Evolutionary conservation across 2,888 invertebrate species (phyloP).

Genomic region (Nudaria mundana): DNA sequence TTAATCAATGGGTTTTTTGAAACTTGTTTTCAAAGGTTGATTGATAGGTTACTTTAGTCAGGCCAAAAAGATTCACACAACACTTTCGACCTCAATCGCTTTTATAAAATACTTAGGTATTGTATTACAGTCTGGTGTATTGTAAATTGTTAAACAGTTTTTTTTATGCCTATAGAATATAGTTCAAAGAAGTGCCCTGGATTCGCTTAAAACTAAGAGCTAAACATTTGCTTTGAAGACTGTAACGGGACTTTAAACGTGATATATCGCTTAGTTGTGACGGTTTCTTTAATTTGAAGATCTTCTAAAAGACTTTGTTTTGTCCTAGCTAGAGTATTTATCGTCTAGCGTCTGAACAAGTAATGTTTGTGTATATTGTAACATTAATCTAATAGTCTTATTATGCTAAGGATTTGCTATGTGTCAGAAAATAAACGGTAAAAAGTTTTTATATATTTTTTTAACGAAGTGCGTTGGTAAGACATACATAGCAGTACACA

Average conservation of each 20-base stretch:
- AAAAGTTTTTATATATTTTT: too few species aligned
- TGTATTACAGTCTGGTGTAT: too few species aligned
- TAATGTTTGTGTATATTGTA: too few species aligned
- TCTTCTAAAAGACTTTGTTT: neutral
- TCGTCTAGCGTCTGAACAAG: too few species aligned
- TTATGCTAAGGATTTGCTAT: too few species aligned
- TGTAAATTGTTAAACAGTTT: slow-evolving; percentile 8
- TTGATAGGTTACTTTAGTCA: slow-evolving; percentile 37
- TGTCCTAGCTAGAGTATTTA: neutral
- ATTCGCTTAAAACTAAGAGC: slow-evolving; percentile 3
- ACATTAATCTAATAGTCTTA: too few species aligned
- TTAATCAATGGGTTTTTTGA: slow-evolving; percentile 37
- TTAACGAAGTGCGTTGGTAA: too few species aligned
- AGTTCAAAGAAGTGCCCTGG: slow-evolving; percentile 6
- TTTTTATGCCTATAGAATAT: slow-evolving; percentile 1
- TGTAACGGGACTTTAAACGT: slow-evolving; percentile 2
- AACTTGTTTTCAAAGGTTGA: slow-evolving; percentile 26
- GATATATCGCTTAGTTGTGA: neutral
- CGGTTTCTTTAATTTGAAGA: neutral
- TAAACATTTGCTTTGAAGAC: slow-evolving; percentile 4
- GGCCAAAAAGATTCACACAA: slow-evolving; percentile 10
- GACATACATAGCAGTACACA: too few species aligned
- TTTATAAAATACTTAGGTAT: too few species aligned
- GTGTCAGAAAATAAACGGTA: too few species aligned
- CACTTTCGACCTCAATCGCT: slow-evolving; percentile 8